Conservation (phyloP, 2,113 vertebrate species). For the Pterocles gutturalis region DNA sequence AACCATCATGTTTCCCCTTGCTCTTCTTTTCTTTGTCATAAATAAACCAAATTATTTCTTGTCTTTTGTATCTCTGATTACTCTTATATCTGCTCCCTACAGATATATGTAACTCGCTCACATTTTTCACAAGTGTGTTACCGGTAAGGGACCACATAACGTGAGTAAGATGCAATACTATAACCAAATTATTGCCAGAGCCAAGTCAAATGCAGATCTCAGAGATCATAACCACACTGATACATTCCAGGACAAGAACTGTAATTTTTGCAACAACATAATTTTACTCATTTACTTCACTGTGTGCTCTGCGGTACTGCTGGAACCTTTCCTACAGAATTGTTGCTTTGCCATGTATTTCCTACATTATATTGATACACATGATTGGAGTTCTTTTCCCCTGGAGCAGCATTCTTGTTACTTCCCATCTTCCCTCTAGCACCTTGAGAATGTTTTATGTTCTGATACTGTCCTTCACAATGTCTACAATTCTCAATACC, state of each 20-base stretch:
- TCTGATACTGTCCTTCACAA: neutral
- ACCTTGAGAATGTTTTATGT: neutral
- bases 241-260: neutral
- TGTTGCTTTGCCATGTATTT: neutral
- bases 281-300: neutral
- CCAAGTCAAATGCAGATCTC: neutral
- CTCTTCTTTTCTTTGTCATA: neutral
- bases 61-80: neutral
- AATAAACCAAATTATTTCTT: neutral
- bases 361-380: neutral
- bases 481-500: neutral
- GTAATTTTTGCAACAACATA: neutral
- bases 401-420: neutral
- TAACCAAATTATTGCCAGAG: neutral
- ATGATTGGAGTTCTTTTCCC: neutral
- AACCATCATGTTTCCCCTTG: neutral
- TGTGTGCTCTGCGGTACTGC: neutral
- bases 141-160: neutral
- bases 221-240: neutral
- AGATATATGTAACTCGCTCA: neutral
- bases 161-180: neutral
- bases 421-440: neutral
- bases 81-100: neutral
- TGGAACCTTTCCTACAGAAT: neutral
- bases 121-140: neutral